phyloP scores from a whole-genome alignment of 2,888 invertebrate species.

The Amblyteles armatorius region DNA sequence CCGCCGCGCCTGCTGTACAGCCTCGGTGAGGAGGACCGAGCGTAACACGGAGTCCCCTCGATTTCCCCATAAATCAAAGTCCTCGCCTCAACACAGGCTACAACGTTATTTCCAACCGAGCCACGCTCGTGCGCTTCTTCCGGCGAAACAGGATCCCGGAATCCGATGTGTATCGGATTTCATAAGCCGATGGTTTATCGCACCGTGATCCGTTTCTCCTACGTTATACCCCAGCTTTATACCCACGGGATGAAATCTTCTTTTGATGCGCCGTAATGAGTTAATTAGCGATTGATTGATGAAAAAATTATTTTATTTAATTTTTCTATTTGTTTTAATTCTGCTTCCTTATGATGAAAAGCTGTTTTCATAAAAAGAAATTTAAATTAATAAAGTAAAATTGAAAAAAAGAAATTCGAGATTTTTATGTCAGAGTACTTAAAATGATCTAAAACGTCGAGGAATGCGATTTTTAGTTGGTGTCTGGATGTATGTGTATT shows the following conservation, averaged over 20 bases:
- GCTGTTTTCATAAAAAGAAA: no score
- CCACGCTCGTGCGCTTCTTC: conserved; percentile 29
- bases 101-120: conserved; percentile 58
- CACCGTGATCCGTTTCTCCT: background rate
- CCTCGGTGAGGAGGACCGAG: conserved; percentile 17
- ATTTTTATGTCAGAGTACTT: no score
- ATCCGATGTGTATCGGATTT: conserved; percentile 10
- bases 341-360: no score
- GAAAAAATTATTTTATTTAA: conserved; percentile 22
- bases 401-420: no score
- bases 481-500: no score
- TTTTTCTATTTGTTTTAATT: background rate
- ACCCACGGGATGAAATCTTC: background rate
- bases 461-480: no score
- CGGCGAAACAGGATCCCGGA: conserved; percentile 43
- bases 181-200: conserved; percentile 3
- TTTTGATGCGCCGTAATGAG: conserved; percentile 37
- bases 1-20: conserved; percentile 30
- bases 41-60: conserved; percentile 76
- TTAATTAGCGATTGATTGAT: conserved; percentile 53
- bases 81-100: conserved; percentile 54
- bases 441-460: no score
- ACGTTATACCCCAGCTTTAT: background rate
- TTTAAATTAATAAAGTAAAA: no score
- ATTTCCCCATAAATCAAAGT: conserved; percentile 79